Evolutionary conservation across 2,888 invertebrate species (phyloP).

Genomic region (Polyploca ridens): DNA sequence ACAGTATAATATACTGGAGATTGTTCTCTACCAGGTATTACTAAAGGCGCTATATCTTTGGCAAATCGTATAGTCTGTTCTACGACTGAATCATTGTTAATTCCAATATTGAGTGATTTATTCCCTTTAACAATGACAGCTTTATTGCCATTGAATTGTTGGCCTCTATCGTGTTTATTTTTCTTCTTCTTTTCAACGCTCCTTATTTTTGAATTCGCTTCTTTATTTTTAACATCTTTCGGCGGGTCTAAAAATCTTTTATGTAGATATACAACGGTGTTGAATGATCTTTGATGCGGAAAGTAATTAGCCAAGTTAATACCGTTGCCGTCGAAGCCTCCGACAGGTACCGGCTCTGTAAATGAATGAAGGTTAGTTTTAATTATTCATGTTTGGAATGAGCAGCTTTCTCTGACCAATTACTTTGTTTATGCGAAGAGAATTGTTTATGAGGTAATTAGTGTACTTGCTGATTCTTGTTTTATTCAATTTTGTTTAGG

Average conservation of each 20-base stretch:
- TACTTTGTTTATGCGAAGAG: neutral
- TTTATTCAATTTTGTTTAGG: neutral
- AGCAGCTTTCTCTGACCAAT: neutral
- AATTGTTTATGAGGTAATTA: neutral
- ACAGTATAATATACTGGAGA: conserved; percentile 63
- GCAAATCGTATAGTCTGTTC: conserved; percentile 70
- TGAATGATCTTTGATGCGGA: conserved; percentile 56
- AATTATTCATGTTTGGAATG: conserved; percentile 15
- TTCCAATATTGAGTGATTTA: conserved; percentile 30
- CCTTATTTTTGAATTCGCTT: conserved; percentile 30
- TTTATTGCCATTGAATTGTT: conserved; percentile 46
- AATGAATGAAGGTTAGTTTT: conserved; percentile 34
- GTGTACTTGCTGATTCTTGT: neutral
- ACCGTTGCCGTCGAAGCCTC: conserved; percentile 56
- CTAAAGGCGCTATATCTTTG: conserved; percentile 64
- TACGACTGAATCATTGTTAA: conserved; percentile 51
- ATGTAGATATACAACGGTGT: conserved; percentile 68
- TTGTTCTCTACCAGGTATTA: conserved; percentile 57
- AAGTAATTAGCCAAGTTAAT: conserved; percentile 65
- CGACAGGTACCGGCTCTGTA: conserved; percentile 31
- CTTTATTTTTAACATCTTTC: conserved; percentile 25
- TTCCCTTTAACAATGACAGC: conserved; percentile 30
- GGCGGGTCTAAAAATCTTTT: conserved; percentile 54
- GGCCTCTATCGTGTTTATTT: conserved; percentile 47
- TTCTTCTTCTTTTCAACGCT: conserved; percentile 30